Evolutionary conservation across 2,797 vertebrate genomes (phyloP).

Genomic region (Apodemus agrarius): DNA sequence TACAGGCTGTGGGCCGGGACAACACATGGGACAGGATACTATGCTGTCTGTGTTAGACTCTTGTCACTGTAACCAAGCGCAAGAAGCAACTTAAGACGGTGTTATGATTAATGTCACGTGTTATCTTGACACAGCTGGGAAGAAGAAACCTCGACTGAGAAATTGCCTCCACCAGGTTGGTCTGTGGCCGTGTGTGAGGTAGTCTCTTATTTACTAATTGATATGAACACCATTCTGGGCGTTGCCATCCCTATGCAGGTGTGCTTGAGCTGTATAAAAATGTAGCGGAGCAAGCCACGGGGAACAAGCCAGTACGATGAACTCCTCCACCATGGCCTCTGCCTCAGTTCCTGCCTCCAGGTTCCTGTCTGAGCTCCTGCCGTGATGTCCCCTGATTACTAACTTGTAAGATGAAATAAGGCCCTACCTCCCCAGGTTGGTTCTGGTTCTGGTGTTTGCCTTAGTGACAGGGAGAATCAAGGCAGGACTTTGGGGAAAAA

Average conservation of each 20-base stretch:
- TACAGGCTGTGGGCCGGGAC: neutral
- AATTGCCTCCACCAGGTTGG: too few species aligned
- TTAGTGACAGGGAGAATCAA: neutral
- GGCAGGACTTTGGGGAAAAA: neutral
- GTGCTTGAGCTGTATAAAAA: neutral
- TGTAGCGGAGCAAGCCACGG: neutral
- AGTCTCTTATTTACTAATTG: neutral
- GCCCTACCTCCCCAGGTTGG: neutral
- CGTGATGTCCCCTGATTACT: neutral
- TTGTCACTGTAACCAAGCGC: neutral
- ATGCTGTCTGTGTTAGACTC: neutral
- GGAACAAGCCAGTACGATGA: neutral
- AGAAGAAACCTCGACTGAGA: neutral
- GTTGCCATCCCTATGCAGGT: neutral
- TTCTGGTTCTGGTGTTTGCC: neutral
- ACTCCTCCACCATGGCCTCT: neutral
- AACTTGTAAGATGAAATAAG: neutral
- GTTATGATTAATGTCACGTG: neutral
- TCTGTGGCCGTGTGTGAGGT: neutral
- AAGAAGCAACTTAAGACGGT: neutral
- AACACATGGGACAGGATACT: neutral
- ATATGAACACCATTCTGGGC: neutral
- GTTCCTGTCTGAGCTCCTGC: neutral
- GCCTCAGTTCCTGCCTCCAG: neutral
- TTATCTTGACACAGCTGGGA: neutral